Evolutionary conservation across 2,888 invertebrate species (phyloP), one percentile per base, ranked within the genome.

Genomic region (Charanyca ferruginea): DNA sequence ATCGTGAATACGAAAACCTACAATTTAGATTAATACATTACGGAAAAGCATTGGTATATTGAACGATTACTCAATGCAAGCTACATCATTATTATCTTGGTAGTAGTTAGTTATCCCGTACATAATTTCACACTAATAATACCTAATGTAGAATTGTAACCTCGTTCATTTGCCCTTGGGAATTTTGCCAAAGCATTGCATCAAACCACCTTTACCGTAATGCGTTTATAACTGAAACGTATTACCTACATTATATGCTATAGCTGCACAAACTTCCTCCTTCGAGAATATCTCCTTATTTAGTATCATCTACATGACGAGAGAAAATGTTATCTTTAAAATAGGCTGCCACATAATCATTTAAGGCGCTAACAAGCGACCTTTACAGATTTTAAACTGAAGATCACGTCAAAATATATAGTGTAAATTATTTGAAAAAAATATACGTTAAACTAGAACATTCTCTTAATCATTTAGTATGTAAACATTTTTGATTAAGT

Each of bases 201-300:
- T 51, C 32, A 35, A 67, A 41, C 32, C 41, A 41, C 6, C 32
- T 57, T 22, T 16, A 23, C 16, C 41, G 1, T 58, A 75, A 69
- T 47, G 25, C 23, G 20, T 75, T 69, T 32, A 35, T 45, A 67
- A 51, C 32, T 45, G 6, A 55, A 67, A 70, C 25, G 18, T 47
- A 52, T 18, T 35, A 25, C 52, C 45, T 22, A 65, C 23, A 35
- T 52, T 32, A 51, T 45, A 18, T 38, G 20, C 16, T 9, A 16
- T 6, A 38, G 25, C 35, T 68, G 16, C 18, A 28, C 3, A 47
- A 11, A 25, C n/a, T 49, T 42, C 35, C 28, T 28, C 11, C 16
- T 49, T 66, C 28, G 16, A 5, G 28, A 23, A 18, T 42, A 9
- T 16, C 23, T 20, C 7, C 16, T 23, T 35, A 51, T 18, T 6